These are phyloP conservation scores for Gadus chalcogrammus DNA, from an alignment of 2,113 vertebrate genomes.

Conservation along the genomic window DNA sequence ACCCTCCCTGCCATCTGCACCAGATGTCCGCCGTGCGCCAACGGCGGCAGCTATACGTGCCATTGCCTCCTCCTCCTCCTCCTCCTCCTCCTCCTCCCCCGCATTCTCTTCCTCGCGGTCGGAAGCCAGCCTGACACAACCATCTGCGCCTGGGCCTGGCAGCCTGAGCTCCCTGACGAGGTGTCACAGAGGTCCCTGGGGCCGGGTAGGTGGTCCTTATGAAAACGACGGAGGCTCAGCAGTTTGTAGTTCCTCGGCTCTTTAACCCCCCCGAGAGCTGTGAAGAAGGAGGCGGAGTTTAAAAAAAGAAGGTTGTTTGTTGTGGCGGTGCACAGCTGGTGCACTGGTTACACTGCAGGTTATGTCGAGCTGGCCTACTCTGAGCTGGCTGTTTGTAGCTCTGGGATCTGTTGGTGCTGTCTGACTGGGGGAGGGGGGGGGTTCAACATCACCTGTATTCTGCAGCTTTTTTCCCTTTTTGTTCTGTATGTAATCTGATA, in stretches of 20 bases:
- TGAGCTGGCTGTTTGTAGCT: too few species aligned
- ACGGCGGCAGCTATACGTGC: constrained; percentile 13
- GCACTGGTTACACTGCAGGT: too few species aligned
- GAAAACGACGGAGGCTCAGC: constrained; percentile 8
- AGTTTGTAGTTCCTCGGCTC: constrained; percentile 48
- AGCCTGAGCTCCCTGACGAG: constrained; percentile 42
- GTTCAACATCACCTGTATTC: constrained; percentile 11
- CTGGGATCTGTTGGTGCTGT: too few species aligned
- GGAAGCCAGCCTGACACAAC: constrained; percentile 49
- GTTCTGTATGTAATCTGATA: constrained; percentile 7
- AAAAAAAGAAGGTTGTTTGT: too few species aligned
- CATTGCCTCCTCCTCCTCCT: too few species aligned
- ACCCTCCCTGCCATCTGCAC: constrained; percentile 31
- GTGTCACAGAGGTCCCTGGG: constrained; percentile 15
- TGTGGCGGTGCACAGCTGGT: too few species aligned
- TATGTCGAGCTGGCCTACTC: too few species aligned
- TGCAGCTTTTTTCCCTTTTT: constrained; percentile 9
- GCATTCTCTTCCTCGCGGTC: constrained; percentile 11
- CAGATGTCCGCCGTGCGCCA: constrained; percentile 55
- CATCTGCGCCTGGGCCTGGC: constrained; percentile 60
- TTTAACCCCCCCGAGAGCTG: constrained; percentile 4
- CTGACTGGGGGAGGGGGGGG: too few species aligned
- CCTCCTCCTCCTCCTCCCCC: constrained; percentile 1
- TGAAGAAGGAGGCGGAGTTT: not conserved
- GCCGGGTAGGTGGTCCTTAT: too few species aligned